A percentile compares a stretch with the other conserved stretches of the same genome.
Evolutionary conservation across 2,888 invertebrate species (phyloP).

Genomic region (Suillia variegata): DNA sequence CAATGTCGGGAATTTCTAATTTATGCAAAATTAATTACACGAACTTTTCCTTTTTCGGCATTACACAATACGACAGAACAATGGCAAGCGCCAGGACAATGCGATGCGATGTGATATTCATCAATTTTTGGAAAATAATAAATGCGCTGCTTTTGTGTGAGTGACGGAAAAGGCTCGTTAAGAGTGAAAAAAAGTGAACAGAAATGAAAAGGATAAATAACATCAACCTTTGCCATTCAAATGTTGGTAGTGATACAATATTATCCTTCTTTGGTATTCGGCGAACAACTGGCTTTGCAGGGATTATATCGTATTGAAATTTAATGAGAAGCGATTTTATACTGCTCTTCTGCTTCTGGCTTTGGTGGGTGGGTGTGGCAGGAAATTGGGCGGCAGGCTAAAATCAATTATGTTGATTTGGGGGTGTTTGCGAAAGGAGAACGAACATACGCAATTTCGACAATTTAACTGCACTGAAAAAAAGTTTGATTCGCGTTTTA

Average conservation of each 20-base stretch:
- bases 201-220: background rate
- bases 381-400: background rate
- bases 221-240: too few species aligned
- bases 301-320: background rate
- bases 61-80: background rate
- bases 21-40: constrained; percentile 21
- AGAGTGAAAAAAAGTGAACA: background rate
- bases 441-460: background rate
- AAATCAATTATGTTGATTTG: constrained; percentile 13
- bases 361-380: background rate
- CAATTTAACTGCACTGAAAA: too few species aligned
- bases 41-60: background rate
- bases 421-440: background rate
- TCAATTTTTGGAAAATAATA: constrained; percentile 16
- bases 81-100: background rate
- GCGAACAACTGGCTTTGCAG: background rate
- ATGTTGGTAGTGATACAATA: background rate
- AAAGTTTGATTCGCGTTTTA: too few species aligned
- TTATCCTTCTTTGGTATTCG: background rate
- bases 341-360: too few species aligned
- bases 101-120: constrained; percentile 13
- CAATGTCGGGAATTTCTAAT: constrained; percentile 12
- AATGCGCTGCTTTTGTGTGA: background rate
- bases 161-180: background rate
- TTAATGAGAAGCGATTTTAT: constrained; percentile 3